Base-by-base conservation (phyloP, 2,113 vertebrate species). In the Mystacornis crossleyi region DNA sequence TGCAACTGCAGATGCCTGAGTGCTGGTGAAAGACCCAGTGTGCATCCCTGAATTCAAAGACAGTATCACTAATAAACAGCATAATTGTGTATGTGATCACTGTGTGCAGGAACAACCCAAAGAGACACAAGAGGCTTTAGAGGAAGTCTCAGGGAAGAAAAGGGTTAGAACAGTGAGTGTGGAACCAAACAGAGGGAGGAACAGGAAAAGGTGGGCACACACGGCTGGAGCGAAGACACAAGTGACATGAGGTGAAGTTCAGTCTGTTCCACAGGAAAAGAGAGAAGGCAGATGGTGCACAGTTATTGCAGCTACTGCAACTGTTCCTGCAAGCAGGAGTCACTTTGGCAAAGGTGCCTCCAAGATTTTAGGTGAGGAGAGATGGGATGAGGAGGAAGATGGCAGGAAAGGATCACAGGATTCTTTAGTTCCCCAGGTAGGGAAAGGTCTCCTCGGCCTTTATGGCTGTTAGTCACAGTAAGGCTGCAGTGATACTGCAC, bases 401-500 rank as follows among this genome's bases (percentile, higher is more conserved):
- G 36, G 10, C 23, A 84, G 42, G 20, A 62, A 38, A 50, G 25
- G 13, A 66, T 54, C 25, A 38, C 25, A 74, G 42, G 47, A 24
- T 11, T n/a, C 36, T 85, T 58, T 14, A 23, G 21, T 31, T 42
- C 8, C 8, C 4, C 21, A 31, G 15, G 18, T 1, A 43, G 54
- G 34, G 48, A 67, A 85, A 67, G 6, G 16, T 75, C 4, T 60
- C 17, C 31, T 71, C 34, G 69, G 34, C 16, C 34, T 29, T 36
- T 29, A 9, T 62, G 21, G 13, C 2, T 51, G 8, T 45, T n/a
- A 61, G 48, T 57, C 1, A 0, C 8, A 33, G 5, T 7, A 7
- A 26, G 54, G 23, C 26, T 60, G 40, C 26, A 53, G 18, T 26
- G 34, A 6, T 26, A 20, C 26, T 14, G 2, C 6, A 8, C 9